Conservation (phyloP, 2,113 vertebrate species). For the Notothenia coriiceps region DNA sequence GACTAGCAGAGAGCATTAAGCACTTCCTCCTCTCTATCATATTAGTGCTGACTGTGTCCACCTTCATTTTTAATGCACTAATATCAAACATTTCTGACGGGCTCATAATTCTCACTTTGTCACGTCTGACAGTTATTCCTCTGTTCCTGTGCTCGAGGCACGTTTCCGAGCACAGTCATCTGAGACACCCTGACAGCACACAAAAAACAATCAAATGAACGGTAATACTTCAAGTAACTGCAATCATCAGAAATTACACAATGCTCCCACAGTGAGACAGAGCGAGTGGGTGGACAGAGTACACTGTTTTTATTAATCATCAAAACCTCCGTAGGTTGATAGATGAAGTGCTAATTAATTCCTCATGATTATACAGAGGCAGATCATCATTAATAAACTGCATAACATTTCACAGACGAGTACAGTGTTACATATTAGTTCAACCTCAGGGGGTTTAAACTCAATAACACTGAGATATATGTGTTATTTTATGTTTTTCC, state of each 20-base stretch:
- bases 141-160: constrained; percentile 54
- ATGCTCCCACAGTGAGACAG: constrained; percentile 55
- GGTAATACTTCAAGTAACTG: constrained; percentile 61
- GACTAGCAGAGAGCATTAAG: neutral
- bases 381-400: constrained; percentile 62
- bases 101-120: constrained; percentile 64
- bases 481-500: neutral
- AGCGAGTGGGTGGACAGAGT: constrained; percentile 67
- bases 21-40: constrained; percentile 6
- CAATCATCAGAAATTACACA: constrained; percentile 69
- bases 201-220: constrained; percentile 49
- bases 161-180: constrained; percentile 53
- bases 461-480: constrained; percentile 52
- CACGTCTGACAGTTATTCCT: constrained; percentile 65
- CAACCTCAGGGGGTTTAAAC: constrained; percentile 47
- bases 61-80: constrained; percentile 17
- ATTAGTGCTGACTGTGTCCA: constrained; percentile 36
- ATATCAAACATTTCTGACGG: constrained; percentile 52
- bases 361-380: constrained; percentile 61
- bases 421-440: constrained; percentile 35
- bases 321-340: constrained; percentile 69
- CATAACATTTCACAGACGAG: constrained; percentile 53
- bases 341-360: constrained; percentile 74
- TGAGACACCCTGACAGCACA: constrained; percentile 55
- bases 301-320: constrained; percentile 73